Percentiles rank a stretch among this genome's conserved stretches.
These are phyloP conservation scores for Hypolimnas misippus DNA, from an alignment of 2,888 invertebrate species.

Conservation along the genomic window DNA sequence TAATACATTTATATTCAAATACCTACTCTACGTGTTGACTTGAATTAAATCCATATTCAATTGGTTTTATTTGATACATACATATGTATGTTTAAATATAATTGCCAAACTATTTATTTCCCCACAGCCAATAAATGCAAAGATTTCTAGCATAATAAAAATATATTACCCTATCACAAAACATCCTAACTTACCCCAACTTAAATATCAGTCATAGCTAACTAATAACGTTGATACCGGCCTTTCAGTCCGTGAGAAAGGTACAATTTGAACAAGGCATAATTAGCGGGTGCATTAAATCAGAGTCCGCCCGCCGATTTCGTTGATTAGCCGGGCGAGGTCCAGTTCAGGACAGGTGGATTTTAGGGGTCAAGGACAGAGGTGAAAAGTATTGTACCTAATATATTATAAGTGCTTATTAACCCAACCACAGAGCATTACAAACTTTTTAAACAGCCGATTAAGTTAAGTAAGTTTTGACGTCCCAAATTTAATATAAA, in stretches of 20 bases:
- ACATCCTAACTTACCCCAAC: too few relatives aligned
- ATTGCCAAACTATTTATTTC: too few relatives aligned
- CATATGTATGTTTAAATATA: too few relatives aligned
- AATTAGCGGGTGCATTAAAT: conserved; percentile 82
- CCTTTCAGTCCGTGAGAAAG: conserved; percentile 74
- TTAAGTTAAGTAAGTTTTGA: neutral
- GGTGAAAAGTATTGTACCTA: conserved; percentile 17
- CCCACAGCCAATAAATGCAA: too few relatives aligned
- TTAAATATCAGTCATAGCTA: neutral
- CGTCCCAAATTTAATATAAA: too few relatives aligned
- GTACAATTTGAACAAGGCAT: conserved; percentile 83
- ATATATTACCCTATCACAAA: too few relatives aligned
- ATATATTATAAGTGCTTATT: neutral
- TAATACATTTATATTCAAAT: too few relatives aligned
- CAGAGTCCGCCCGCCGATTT: conserved; percentile 61
- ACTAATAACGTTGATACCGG: conserved; percentile 44
- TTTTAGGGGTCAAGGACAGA: conserved; percentile 68
- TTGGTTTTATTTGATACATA: too few relatives aligned
- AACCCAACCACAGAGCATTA: neutral
- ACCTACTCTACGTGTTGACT: too few relatives aligned
- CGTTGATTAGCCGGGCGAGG: conserved; percentile 60
- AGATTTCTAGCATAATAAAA: too few relatives aligned
- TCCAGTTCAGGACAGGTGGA: conserved; percentile 72
- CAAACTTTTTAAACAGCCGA: neutral
- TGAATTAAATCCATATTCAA: too few relatives aligned